A percentile compares a stretch with the other conserved stretches of the same genome.
Conservation (phyloP, 64 coral and sea anemone species). For the Montipora cactus region DNA sequence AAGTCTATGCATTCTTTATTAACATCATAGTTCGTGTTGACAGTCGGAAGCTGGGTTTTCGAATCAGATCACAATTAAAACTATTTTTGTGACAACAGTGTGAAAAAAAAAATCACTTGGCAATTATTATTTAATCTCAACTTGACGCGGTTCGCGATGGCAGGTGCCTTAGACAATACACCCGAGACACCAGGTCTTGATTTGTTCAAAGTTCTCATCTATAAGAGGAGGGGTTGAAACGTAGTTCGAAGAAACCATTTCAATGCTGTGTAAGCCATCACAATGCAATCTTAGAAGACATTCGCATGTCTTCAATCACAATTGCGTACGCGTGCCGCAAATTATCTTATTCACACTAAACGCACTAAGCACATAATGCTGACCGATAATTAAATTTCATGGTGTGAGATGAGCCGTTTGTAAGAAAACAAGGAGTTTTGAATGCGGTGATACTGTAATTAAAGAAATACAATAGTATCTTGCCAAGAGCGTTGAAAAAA, state of each 20-base stretch:
- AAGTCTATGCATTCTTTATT: conserved; percentile 61
- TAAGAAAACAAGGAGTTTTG: conserved; percentile 71
- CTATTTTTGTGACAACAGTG: conserved; percentile 71
- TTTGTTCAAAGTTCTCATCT: conserved; percentile 51
- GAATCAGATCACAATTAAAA: conserved; percentile 87
- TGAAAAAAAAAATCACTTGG: conserved; percentile 39
- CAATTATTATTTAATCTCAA: conserved; percentile 76
- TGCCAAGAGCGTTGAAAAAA: conserved; percentile 12
- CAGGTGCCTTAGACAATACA: conserved; percentile 74
- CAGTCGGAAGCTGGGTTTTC: conserved; percentile 54
- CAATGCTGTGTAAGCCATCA: conserved; percentile 52
- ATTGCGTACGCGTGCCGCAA: conserved; percentile 69
- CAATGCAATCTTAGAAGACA: conserved; percentile 1
- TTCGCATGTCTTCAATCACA: neutral
- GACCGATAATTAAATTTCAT: conserved; percentile 96
- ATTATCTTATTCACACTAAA: conserved; percentile 61
- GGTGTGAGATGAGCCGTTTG: conserved; percentile 79
- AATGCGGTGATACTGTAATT: conserved; percentile 81
- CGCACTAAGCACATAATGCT: conserved; percentile 74
- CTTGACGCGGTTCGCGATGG: conserved; percentile 54
- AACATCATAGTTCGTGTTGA: conserved; percentile 72
- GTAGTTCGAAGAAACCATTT: neutral
- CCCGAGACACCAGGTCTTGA: conserved; percentile 59
- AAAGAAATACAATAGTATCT: conserved; percentile 60
- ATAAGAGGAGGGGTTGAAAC: neutral